Conservation (phyloP, 2,888 invertebrate species). For the Slavum lentiscoides region DNA sequence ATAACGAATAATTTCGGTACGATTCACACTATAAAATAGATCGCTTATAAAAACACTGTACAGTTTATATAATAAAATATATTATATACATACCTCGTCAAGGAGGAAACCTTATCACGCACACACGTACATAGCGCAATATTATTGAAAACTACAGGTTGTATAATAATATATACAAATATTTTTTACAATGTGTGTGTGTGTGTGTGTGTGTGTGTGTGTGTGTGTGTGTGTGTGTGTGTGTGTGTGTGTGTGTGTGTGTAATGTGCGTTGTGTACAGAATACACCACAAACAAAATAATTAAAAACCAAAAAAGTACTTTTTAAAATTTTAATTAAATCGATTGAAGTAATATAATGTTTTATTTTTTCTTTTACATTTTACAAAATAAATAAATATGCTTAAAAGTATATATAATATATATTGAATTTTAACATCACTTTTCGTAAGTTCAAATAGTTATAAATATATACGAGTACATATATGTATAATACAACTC, state of each 20-base stretch:
- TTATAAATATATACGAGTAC: neutral
- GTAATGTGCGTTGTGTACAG: neutral
- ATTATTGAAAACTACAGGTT: neutral
- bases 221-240: too few species aligned
- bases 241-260: too few species aligned
- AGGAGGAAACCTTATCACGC: neutral
- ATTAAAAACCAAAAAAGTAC: slow-evolving; percentile 1
- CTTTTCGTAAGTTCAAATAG: slow-evolving; percentile 9
- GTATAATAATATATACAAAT: neutral
- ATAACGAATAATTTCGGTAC: neutral
- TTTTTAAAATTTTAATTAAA: neutral
- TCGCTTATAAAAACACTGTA: too few species aligned
- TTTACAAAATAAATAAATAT: slow-evolving; percentile 41
- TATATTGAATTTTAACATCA: slow-evolving; percentile 26
- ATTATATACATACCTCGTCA: neutral
- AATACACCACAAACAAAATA: neutral
- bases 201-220: too few species aligned
- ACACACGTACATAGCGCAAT: too few species aligned
- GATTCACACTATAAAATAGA: neutral
- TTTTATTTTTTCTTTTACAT: slow-evolving; percentile 21
- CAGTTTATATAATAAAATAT: too few species aligned
- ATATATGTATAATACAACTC: neutral
- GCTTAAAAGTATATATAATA: slow-evolving; percentile 22
- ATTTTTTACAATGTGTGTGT: too few species aligned
- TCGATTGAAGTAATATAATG: slow-evolving; percentile 6